Base-by-base conservation (phyloP, 2,797 vertebrate species). In the Coregonus ussuriensis region DNA sequence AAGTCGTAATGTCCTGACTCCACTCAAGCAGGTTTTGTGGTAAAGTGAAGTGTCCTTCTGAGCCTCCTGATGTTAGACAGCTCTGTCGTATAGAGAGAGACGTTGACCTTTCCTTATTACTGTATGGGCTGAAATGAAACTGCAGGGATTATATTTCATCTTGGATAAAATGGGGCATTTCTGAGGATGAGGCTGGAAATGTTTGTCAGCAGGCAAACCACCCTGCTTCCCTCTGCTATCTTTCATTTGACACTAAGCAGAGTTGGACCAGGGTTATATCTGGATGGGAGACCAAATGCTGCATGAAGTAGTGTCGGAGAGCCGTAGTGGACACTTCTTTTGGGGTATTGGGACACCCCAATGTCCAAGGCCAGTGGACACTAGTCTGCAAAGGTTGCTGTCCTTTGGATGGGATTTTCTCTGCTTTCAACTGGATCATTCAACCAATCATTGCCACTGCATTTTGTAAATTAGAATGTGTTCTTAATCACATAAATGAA, bases 1-100 rank as follows among this genome's bases (percentile, higher is more conserved):
- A 81, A 67, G 25, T n/a, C 31, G 33, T 69, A 53, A 59, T 59
- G 18, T 70, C 53, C 70, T 59, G 37, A 47, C 29, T 29, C n/a
- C 1, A 76, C 47, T 79, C 47, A 67, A 74, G 29, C 15, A 33
- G 18, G 54, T 9, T 51, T 52, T 14, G 69, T 37, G 47, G n/a
- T 51, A 47, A 71, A 51, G 7, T 21, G 37, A 52, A 41, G 37
- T 71, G 41, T 71, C 11, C n/a, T 18, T 51, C 41, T n/a, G 16
- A 51, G 7, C 69, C 41, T 71, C 18, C 18, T 71, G 21, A 71
- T 51, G 69, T 71, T 41, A 25, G 69, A 51, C 41, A 71, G 47
- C 25, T 29, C 41, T 71, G 14, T 29, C 15, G 9, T 71, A 6
- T 47, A 53, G 47, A 25, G 21, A 51, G 41, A 15, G 47, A 52